These are phyloP conservation scores for Drosophila mayaguana DNA, from an alignment of 2,888 invertebrate species.

Conservation along the genomic window DNA sequence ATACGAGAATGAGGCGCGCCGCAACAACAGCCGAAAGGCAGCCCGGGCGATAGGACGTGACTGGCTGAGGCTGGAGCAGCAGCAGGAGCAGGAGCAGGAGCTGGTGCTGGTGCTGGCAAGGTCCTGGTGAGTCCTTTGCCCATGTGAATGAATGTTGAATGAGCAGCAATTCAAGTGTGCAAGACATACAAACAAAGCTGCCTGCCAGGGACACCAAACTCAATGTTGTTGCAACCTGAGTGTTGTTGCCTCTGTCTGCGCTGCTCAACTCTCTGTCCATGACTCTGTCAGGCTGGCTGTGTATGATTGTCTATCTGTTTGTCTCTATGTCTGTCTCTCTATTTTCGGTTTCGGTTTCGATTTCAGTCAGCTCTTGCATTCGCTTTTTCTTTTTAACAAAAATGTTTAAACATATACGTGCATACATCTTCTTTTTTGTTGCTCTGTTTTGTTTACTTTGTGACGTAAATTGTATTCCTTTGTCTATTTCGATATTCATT, in stretches of 20 bases:
- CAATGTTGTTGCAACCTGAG: constrained; percentile 40
- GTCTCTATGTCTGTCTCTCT: constrained; percentile 29
- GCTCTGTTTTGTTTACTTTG: constrained; percentile 50
- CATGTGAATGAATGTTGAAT: constrained; percentile 77
- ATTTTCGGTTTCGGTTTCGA: constrained; percentile 74
- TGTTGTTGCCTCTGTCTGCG: constrained; percentile 24
- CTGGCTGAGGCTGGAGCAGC: constrained; percentile 19
- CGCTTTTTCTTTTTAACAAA: constrained; percentile 7
- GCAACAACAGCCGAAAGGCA: constrained; percentile 10
- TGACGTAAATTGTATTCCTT: constrained; percentile 42
- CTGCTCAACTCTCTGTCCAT: constrained; percentile 32
- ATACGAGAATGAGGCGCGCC: constrained; percentile 24
- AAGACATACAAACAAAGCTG: constrained; percentile 60
- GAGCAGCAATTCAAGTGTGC: constrained; percentile 75
- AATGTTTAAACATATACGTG: constrained; percentile 7
- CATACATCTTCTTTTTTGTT: constrained; percentile 1
- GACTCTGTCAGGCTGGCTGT: constrained; percentile 6
- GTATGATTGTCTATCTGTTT: constrained; percentile 25
- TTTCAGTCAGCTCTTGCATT: constrained; percentile 61
- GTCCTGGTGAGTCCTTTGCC: constrained; percentile 41
- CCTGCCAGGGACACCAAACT: constrained; percentile 21
- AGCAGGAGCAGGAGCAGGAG: constrained; percentile 5
- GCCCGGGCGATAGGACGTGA: constrained; percentile 29
- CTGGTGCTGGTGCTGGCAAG: constrained; percentile 4
- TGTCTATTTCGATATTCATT: constrained; percentile 35